Evolutionary conservation across 35 echinoderm and acorn worm genomes (phyloP).

Genomic region (Ptychodera flava): DNA sequence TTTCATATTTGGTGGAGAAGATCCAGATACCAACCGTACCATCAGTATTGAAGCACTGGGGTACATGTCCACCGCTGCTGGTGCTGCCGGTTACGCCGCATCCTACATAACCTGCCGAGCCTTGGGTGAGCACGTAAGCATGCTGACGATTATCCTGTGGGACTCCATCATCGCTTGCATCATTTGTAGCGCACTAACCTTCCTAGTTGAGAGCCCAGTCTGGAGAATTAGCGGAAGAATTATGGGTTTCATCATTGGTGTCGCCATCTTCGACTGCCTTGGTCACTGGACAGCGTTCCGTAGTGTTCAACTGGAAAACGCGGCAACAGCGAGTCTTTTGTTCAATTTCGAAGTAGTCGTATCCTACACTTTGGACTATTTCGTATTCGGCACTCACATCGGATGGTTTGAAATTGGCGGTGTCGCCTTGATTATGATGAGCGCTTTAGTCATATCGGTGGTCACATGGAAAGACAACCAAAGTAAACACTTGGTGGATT

Average conservation of each 20-base stretch:
- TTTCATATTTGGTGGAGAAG: neutral
- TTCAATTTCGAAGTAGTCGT: neutral
- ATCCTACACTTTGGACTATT: neutral
- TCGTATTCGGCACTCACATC: neutral
- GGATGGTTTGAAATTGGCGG: neutral
- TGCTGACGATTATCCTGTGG: neutral
- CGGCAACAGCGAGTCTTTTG: neutral
- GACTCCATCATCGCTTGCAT: neutral
- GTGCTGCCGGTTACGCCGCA: neutral
- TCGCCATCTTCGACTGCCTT: neutral
- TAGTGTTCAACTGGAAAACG: neutral
- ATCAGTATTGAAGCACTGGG: neutral
- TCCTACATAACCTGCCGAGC: neutral
- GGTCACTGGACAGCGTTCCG: neutral
- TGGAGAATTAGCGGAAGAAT: neutral
- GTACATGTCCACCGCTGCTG: neutral
- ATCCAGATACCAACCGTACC: neutral
- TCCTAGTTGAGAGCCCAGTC: neutral
- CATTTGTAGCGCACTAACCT: neutral
- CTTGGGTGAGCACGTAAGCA: neutral
- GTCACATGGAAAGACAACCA: neutral
- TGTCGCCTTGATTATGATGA: neutral
- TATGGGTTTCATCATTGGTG: neutral
- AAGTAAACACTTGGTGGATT: neutral
- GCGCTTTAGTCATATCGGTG: neutral